Evolutionary conservation across 2,888 invertebrate genomes (phyloP), one percentile per base, ranked within the genome.

Genomic region (Euproctis similis): DNA sequence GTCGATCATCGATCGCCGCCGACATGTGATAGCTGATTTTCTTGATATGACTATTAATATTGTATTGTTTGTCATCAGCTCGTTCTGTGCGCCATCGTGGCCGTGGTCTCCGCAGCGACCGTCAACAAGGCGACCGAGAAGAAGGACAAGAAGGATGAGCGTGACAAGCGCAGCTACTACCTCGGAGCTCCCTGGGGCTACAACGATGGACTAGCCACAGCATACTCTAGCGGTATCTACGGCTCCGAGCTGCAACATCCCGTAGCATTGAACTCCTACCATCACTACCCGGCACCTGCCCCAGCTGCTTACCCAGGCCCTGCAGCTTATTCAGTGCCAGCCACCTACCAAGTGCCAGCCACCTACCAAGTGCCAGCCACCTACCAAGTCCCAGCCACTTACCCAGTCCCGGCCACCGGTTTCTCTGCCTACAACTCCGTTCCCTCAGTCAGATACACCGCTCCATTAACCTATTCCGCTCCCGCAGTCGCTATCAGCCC

Each of bases 141-240:
- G 14, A 14, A 14, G 14, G 14, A 14, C 14, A 21, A 8, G 18
- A 46, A 53, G 28, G 43, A 56, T 8, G 37, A 37, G 2, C 68
- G 67, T 2, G 48, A 46, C 17, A 71, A 70, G 52, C 65, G 71
- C 24, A 62, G 60, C 30, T 52, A 53, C 36, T 41, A 52, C 10
- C 46, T 45, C 8, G 46, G 44, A 23, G 8, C 9, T 23, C 32
- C 20, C 10, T 46, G 45, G 8, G 46, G 44, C 25, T 18, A 24
- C 31, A 26, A 19, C 13, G 36, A 19, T 4, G 29, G 20, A 13
- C 10, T 10, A 2, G n/a, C n/a, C n/a, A n/a, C n/a, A n/a, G n/a
- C n/a, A n/a, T 36, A 26, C 19, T 28, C 18, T 30, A 24, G 12
- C 8, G 20, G 27, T 11, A 24, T 28, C 9, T 33, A 31, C 35